Evolutionary conservation across 2,797 vertebrate species (phyloP).

Genomic region (Argyrosomus regius): DNA sequence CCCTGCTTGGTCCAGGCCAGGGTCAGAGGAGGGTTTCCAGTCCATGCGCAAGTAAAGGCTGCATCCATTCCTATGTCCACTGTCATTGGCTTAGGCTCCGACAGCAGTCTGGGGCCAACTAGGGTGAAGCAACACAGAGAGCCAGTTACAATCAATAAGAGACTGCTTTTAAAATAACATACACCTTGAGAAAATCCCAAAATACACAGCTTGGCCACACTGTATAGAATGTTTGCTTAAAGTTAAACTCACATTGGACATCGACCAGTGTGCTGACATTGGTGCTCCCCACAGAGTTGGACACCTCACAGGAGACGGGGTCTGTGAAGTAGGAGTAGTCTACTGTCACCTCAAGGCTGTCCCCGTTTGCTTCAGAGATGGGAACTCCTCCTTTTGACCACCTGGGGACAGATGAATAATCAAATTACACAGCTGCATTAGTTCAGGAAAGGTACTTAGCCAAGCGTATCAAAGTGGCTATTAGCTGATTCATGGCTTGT

Average conservation of each 20-base stretch:
- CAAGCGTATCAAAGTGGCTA: slow-evolving; percentile 63
- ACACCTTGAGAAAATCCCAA: slow-evolving; percentile 3
- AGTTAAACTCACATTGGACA: slow-evolving; percentile 89
- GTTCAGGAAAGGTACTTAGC: slow-evolving; percentile 58
- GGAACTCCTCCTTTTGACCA: slow-evolving; percentile 93
- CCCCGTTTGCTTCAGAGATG: slow-evolving; percentile 90
- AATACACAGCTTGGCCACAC: slow-evolving; percentile 1
- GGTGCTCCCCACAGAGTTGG: slow-evolving; percentile 93
- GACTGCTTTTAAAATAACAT: slow-evolving; percentile 30
- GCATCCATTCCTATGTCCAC: slow-evolving; percentile 91
- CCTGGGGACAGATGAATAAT: slow-evolving; percentile 78
- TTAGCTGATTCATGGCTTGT: slow-evolving; percentile 69
- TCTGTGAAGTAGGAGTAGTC: slow-evolving; percentile 93
- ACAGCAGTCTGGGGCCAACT: slow-evolving; percentile 91
- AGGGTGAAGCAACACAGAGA: slow-evolving; percentile 44
- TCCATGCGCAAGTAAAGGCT: slow-evolving; percentile 92
- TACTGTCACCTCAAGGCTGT: slow-evolving; percentile 90
- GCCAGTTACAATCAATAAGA: slow-evolving; percentile 51
- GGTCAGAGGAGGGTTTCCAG: slow-evolving; percentile 92
- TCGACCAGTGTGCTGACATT: slow-evolving; percentile 94
- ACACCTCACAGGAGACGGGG: slow-evolving; percentile 93
- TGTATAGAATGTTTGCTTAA: neutral
- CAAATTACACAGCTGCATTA: slow-evolving; percentile 65
- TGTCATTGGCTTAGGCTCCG: slow-evolving; percentile 87
- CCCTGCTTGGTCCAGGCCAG: slow-evolving; percentile 92